phyloP scores from a whole-genome alignment of 2,797 vertebrate genomes.

The Sciurus vulgaris region DNA sequence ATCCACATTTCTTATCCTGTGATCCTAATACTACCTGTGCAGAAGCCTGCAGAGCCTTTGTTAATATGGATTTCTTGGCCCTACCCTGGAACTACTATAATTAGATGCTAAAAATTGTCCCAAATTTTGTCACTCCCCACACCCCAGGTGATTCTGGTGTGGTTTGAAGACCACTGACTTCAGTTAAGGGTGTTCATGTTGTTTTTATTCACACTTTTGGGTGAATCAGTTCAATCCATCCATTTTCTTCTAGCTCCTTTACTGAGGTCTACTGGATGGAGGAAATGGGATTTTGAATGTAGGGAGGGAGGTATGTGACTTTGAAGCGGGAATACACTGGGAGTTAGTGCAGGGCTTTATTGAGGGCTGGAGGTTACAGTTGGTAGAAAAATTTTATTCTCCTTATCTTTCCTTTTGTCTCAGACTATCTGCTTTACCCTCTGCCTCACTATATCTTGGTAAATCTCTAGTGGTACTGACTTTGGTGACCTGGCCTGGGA shows the following conservation, averaged over 20 bases:
- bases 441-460: neutral
- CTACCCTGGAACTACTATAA: neutral
- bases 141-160: neutral
- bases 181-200: neutral
- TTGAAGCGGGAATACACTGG: neutral
- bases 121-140: neutral
- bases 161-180: neutral
- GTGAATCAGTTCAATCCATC: neutral
- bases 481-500: neutral
- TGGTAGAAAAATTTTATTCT: neutral
- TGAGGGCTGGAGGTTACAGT: neutral
- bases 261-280: neutral
- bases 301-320: neutral
- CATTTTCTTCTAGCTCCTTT: neutral
- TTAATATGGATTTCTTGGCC: neutral
- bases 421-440: neutral
- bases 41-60: neutral
- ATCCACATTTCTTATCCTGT: neutral
- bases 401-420: neutral
- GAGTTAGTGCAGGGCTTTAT: neutral
- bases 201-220: neutral
- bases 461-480: neutral
- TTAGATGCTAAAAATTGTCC: neutral
- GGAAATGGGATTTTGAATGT: neutral
- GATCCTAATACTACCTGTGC: neutral